Conservation (phyloP, 53 echinoderm and acorn worm species). For the Holothuria leucospilota region DNA sequence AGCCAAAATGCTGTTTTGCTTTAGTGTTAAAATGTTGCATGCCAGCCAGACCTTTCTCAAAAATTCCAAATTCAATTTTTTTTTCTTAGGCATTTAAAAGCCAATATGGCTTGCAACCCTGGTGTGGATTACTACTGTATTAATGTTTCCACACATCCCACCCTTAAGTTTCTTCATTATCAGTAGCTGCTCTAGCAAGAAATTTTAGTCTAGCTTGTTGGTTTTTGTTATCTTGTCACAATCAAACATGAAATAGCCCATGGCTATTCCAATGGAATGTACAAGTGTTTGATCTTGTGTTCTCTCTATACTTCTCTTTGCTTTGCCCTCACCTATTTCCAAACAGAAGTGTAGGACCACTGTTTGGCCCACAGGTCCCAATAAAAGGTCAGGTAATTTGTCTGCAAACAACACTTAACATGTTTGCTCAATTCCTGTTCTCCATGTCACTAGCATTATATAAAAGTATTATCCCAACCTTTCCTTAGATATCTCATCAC, state of each 20-base stretch:
- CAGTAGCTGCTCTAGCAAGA: no score
- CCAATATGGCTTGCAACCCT: no score
- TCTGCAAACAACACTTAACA: slow-evolving; percentile 37
- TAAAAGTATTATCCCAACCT: not conserved
- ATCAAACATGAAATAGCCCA: slow-evolving; percentile 29
- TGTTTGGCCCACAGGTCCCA: slow-evolving; percentile 8
- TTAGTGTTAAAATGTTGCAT: no score
- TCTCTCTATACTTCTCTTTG: slow-evolving; percentile 20
- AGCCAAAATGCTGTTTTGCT: no score
- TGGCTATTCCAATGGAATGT: slow-evolving; percentile 21
- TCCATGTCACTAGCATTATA: not conserved
- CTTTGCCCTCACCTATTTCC: not conserved
- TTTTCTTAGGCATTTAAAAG: no score
- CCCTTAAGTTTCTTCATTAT: no score
- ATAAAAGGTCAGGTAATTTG: slow-evolving; percentile 7
- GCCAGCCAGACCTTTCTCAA: no score
- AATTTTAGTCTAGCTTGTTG: not conserved
- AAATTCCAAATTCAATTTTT: no score
- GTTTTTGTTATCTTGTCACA: slow-evolving; percentile 42
- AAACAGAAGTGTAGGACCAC: not conserved
- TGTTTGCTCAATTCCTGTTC: slow-evolving; percentile 8
- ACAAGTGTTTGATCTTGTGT: slow-evolving; percentile 18
- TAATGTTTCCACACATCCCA: no score
- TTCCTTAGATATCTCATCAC: not conserved
- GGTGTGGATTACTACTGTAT: no score